Percentiles rank a stretch among this genome's conserved stretches.
phyloP scores from a whole-genome alignment of 1,140 invertebrate species.

The Cyrtorhinus lividipennis region DNA sequence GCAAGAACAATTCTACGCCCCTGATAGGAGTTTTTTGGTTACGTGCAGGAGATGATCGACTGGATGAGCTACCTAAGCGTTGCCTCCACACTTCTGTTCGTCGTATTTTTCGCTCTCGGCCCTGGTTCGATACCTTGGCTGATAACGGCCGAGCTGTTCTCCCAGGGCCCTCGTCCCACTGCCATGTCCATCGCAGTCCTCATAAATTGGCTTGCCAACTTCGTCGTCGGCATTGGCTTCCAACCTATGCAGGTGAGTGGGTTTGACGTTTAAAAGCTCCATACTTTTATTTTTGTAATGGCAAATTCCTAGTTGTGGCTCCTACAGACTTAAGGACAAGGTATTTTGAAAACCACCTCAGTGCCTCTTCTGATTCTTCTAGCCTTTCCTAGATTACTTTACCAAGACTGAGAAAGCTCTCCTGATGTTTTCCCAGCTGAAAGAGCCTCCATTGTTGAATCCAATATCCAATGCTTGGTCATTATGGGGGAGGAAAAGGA shows the following conservation, averaged over 20 bases:
- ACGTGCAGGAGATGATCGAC: constrained; percentile 92
- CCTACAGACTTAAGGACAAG: too few species aligned
- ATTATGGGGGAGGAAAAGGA: too few species aligned
- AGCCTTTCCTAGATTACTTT: too few species aligned
- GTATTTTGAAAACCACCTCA: neutral
- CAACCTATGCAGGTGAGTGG: constrained; percentile 70
- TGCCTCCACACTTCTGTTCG: constrained; percentile 82
- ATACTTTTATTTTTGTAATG: neutral
- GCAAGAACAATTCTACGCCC: constrained; percentile 34
- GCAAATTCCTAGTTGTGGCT: too few species aligned
- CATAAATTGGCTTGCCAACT: constrained; percentile 97
- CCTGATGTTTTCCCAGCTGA: too few species aligned
- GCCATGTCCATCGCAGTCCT: constrained; percentile 96
- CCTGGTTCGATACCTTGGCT: constrained; percentile 97
- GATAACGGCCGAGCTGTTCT: constrained; percentile 96
- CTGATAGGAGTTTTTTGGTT: constrained; percentile 85
- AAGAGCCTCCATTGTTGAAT: too few species aligned
- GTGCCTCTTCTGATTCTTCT: neutral
- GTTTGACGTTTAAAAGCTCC: neutral
- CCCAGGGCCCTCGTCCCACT: constrained; percentile 86
- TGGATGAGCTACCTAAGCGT: constrained; percentile 96
- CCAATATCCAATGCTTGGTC: too few species aligned
- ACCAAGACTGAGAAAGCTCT: too few species aligned
- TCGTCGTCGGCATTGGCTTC: constrained; percentile 90
- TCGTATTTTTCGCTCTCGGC: constrained; percentile 93